Conservation (phyloP, 2,888 invertebrate species). For the Epinotia demarniana region DNA sequence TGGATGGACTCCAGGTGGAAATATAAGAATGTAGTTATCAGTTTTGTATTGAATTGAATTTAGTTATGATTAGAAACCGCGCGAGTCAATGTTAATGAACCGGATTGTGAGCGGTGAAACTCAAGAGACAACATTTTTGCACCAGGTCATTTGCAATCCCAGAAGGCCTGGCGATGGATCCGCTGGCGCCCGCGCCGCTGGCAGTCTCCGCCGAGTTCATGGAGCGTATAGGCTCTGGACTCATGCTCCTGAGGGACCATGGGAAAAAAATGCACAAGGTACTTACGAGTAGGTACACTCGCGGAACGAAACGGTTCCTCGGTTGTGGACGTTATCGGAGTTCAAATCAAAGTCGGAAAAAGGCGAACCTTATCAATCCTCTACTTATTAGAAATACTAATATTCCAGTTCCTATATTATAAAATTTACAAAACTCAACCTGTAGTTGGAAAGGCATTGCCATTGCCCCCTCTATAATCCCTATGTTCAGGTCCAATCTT, state of each 20-base stretch:
- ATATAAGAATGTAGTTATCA: not conserved
- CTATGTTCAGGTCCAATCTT: not conserved
- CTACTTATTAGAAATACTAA: no score
- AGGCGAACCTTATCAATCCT: not conserved
- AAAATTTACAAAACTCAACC: not conserved
- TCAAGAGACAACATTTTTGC: slow-evolving; percentile 18
- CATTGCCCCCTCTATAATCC: not conserved
- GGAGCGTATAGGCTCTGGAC: slow-evolving; percentile 78
- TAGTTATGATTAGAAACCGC: slow-evolving; percentile 27
- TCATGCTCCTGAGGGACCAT: slow-evolving; percentile 74
- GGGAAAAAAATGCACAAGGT: slow-evolving; percentile 81
- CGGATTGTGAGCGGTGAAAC: slow-evolving; percentile 30
- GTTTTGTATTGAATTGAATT: not conserved
- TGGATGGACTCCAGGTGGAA: slow-evolving; percentile 13
- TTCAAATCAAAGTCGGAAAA: not conserved
- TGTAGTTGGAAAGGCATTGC: not conserved
- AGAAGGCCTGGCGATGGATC: slow-evolving; percentile 80
- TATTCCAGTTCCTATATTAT: not conserved
- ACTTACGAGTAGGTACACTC: slow-evolving; percentile 10
- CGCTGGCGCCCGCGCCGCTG: slow-evolving; percentile 76
- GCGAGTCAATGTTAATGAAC: slow-evolving; percentile 16
- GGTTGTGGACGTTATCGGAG: not conserved
- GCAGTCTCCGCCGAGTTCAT: slow-evolving; percentile 77
- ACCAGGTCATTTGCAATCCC: slow-evolving; percentile 78
- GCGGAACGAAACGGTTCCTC: not conserved